Conservation (phyloP, 2,888 invertebrate genomes). For the Drosophila flavopinicola region DNA sequence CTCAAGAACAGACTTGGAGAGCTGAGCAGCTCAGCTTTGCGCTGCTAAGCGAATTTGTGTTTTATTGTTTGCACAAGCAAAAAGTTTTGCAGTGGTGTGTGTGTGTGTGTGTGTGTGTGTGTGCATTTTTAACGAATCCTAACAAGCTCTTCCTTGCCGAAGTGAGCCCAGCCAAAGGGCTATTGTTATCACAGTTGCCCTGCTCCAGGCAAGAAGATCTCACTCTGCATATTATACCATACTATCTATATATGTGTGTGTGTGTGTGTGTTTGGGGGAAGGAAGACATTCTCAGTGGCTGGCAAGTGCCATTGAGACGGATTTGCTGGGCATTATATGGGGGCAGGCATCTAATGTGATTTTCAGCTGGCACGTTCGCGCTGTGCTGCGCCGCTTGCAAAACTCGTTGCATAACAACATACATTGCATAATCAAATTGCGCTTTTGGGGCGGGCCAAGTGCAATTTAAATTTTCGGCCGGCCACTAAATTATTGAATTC, state of each 20-base stretch:
- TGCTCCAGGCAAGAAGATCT: slow-evolving; percentile 49
- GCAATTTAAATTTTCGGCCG: slow-evolving; percentile 73
- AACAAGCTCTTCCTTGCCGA: slow-evolving; percentile 72
- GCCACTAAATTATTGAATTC: slow-evolving; percentile 79
- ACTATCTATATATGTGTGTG: neutral
- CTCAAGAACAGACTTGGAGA: slow-evolving; percentile 51
- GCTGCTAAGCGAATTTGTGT: slow-evolving; percentile 78
- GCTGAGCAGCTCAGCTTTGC: slow-evolving; percentile 32
- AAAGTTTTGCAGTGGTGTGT: slow-evolving; percentile 58
- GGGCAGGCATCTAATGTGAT: slow-evolving; percentile 75
- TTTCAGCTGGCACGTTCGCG: slow-evolving; percentile 69
- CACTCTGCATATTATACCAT: slow-evolving; percentile 25
- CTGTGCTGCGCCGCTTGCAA: slow-evolving; percentile 9
- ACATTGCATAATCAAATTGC: slow-evolving; percentile 77
- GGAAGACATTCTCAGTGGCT: slow-evolving; percentile 4
- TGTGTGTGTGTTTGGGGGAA: neutral
- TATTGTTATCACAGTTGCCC: slow-evolving; percentile 74
- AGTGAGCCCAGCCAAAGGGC: slow-evolving; percentile 54
- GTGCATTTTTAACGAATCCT: slow-evolving; percentile 80
- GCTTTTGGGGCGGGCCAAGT: slow-evolving; percentile 69
- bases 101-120: slow-evolving; percentile 40
- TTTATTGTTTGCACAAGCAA: slow-evolving; percentile 80
- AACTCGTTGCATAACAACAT: slow-evolving; percentile 56
- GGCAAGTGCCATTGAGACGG: slow-evolving; percentile 77
- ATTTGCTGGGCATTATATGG: slow-evolving; percentile 74